Evolutionary conservation across 2,797 vertebrate genomes (phyloP), one percentile per base, ranked within the genome.

Genomic region (Epinephelus awoara): DNA sequence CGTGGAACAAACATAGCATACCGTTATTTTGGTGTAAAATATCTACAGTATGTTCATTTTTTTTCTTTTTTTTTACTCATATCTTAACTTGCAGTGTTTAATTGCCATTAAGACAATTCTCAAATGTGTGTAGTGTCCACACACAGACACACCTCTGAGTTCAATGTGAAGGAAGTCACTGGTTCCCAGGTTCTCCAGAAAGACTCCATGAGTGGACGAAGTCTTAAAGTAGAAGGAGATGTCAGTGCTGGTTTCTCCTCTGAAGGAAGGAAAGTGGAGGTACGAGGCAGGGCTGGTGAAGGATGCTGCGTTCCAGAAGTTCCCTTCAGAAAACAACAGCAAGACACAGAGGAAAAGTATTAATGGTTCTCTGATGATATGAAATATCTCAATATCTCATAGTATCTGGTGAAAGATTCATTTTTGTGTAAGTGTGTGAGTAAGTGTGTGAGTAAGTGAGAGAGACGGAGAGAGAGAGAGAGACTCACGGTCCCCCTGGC

Each of bases 141-240:
- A 40, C 19, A 62, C 3, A 51, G 3, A 79, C 78, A 51, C 7
- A 99, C 97, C 97, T 94, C 96, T 97, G 44, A 99, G 90, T 82
- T 99, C 97, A 40, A 99, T 92, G 78, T 96, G 98, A 82, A 99
- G 97, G 88, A 97, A 97, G 82, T 97, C 96, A 0, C 93, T 94
- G 77, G 96, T 95, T 29, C 98, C 98, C 63, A 97, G 88, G 77
- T 97, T 98, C 88, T 99, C 97, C 59, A 99, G 96, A 49, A 99
- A 98, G 59, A 99, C 96, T 9, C 98, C 98, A 0, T 96, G 94
- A 0, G 95, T 94, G n/a, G 97, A 97, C 0, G 98, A 96, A 0
- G 98, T 99, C 91, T 99, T 99, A 89, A 99, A 99, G 92, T 99
- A 99, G 94, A 99, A 99, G 51, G 97, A 98, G 81, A 99, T 96